Percentiles rank a stretch among this genome's conserved stretches.
Conservation (phyloP, 2,113 vertebrate species). For the Gnathonemus longibarbis region DNA sequence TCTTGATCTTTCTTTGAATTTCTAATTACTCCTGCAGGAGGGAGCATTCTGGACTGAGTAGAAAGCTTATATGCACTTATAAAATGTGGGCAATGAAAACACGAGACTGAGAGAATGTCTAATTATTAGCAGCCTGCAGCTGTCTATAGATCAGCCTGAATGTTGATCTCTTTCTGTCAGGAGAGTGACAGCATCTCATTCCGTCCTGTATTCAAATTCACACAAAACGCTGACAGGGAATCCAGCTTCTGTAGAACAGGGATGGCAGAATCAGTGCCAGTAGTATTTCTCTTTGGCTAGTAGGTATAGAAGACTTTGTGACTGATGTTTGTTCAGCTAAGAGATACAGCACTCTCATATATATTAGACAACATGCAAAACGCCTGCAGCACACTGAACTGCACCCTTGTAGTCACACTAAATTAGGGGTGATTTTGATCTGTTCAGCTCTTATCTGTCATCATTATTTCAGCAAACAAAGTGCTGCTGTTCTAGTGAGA, state of each 20-base stretch:
- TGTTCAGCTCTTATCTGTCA: not conserved
- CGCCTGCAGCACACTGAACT: not conserved
- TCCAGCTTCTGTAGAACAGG: not conserved
- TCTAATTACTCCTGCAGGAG: not conserved
- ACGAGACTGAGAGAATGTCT: not conserved
- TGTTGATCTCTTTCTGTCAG: not conserved
- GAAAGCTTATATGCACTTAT: not conserved
- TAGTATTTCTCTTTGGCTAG: not conserved
- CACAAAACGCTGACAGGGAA: not conserved
- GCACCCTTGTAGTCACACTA: not conserved
- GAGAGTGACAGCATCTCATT: not conserved
- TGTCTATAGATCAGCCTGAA: not conserved
- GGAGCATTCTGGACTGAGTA: not conserved
- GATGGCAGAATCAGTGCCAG: not conserved
- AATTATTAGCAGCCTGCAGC: not conserved
- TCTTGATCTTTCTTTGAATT: not conserved
- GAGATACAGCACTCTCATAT: not conserved
- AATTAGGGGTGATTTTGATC: not conserved
- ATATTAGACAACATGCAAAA: not conserved
- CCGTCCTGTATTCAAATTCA: not conserved
- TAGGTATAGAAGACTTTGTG: not conserved
- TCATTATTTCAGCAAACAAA: not conserved
- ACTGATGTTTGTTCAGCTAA: not conserved
- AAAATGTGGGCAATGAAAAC: not conserved
- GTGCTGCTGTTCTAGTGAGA: not conserved